Evolutionary conservation across 2,113 vertebrate genomes (phyloP).

Genomic region (Lepidiolamprologus cunningtoni): DNA sequence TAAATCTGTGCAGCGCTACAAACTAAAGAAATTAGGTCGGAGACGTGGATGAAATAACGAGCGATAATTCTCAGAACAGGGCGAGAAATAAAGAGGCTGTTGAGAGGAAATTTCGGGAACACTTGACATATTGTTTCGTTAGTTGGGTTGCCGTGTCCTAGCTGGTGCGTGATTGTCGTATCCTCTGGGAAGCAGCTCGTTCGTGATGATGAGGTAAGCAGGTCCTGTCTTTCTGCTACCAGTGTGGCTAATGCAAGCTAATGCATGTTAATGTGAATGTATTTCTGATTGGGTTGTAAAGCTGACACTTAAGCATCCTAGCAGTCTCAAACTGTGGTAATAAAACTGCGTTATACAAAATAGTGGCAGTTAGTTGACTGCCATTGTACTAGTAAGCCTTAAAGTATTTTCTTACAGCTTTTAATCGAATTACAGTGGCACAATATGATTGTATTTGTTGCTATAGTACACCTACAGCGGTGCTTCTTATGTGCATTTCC

Average conservation of each 20-base stretch:
- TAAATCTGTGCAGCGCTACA: constrained; percentile 53
- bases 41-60: background rate
- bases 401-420: background rate
- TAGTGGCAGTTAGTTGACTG: background rate
- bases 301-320: background rate
- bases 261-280: background rate
- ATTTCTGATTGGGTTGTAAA: constrained; percentile 1
- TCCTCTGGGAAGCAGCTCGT: constrained; percentile 41
- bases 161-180: constrained; percentile 42
- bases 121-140: constrained; percentile 40
- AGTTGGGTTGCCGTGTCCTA: constrained; percentile 8
- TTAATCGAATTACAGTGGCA: background rate
- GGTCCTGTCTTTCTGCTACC: constrained; percentile 30
- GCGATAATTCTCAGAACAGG: background rate
- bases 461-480: background rate
- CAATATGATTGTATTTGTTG: background rate
- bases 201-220: constrained; percentile 70
- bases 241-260: constrained; percentile 12
- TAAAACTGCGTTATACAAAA: background rate
- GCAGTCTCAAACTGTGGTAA: background rate
- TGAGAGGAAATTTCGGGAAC: background rate
- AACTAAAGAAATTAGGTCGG: constrained; percentile 38
- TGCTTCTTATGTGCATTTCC: background rate
- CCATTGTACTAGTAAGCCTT: background rate
- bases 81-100: background rate